Conservation (phyloP, 2,888 invertebrate genomes). For the Acronicta psi region DNA sequence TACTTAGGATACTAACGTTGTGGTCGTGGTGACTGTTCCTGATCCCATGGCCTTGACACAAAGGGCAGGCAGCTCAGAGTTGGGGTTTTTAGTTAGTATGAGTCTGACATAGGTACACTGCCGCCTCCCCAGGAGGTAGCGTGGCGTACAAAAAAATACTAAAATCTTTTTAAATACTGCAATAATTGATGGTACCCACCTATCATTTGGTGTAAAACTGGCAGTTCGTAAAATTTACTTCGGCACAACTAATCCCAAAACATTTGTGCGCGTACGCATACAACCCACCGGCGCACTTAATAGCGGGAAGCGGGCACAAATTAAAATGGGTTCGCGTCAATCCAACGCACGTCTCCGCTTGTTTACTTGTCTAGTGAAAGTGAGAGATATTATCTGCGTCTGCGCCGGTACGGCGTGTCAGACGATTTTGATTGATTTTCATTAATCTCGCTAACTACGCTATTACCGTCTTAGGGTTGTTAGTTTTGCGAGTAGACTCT, state of each 20-base stretch:
- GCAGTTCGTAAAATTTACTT: not conserved
- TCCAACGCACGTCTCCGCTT: conserved; percentile 77
- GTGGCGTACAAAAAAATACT: too few relatives aligned
- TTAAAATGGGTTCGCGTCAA: conserved; percentile 80
- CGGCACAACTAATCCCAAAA: conserved; percentile 3
- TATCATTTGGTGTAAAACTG: too few relatives aligned
- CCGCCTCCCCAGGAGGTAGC: too few relatives aligned
- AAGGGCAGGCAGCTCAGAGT: too few relatives aligned
- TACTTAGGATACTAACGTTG: too few relatives aligned
- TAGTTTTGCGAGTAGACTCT: not conserved
- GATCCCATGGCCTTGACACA: too few relatives aligned
- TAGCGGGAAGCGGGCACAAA: conserved; percentile 82
- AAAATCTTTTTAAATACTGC: too few relatives aligned
- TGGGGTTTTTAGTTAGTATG: too few relatives aligned
- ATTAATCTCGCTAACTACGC: conserved; percentile 43
- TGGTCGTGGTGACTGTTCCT: too few relatives aligned
- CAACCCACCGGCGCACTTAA: conserved; percentile 72
- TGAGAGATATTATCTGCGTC: conserved; percentile 67
- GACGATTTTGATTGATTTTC: conserved; percentile 59
- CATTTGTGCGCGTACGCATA: conserved; percentile 57
- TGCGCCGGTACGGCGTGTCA: conserved; percentile 53
- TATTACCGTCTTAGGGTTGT: conserved; percentile 31
- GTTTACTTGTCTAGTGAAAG: conserved; percentile 76
- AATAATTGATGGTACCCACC: too few relatives aligned
- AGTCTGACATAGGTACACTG: too few relatives aligned